Percentiles rank a stretch among this genome's conserved stretches.
Conservation (phyloP, 53 echinoderm and acorn worm genomes). For the Mesocentrotus franciscanus region DNA sequence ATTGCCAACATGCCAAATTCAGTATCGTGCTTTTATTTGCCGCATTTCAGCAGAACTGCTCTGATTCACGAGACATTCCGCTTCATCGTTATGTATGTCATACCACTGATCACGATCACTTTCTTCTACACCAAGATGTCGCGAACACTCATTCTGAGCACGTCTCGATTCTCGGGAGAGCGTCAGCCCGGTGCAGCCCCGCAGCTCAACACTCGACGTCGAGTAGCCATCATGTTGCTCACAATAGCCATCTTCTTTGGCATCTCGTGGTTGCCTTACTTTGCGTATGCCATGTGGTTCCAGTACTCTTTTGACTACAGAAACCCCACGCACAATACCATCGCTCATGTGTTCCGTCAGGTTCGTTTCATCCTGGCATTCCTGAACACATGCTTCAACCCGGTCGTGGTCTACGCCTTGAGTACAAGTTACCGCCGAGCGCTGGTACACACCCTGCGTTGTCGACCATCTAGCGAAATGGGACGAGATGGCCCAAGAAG, state of each 20-base stretch:
- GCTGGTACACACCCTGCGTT: conserved; percentile 68
- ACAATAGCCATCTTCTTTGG: conserved; percentile 76
- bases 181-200: conserved; percentile 75
- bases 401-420: conserved; percentile 84
- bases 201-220: conserved; percentile 77
- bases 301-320: conserved; percentile 55
- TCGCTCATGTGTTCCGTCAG: conserved; percentile 69
- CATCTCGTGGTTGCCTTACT: conserved; percentile 77
- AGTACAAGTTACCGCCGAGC: conserved; percentile 86
- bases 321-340: not conserved
- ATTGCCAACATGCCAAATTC: not conserved
- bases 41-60: conserved; percentile 27
- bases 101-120: conserved; percentile 72
- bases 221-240: conserved; percentile 74
- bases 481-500: conserved; percentile 86
- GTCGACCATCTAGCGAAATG: conserved; percentile 62
- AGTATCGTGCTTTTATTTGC: conserved; percentile 60
- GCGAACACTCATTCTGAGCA: conserved; percentile 70
- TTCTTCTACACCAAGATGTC: conserved; percentile 75
- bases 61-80: conserved; percentile 67
- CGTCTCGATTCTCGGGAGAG: conserved; percentile 72
- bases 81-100: conserved; percentile 72
- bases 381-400: conserved; percentile 85
- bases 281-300: conserved; percentile 70
- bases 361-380: conserved; percentile 77